Conservation (phyloP, 30 jellyfish, hydroid and myxozoan genomes). For the Mastigias papua region DNA sequence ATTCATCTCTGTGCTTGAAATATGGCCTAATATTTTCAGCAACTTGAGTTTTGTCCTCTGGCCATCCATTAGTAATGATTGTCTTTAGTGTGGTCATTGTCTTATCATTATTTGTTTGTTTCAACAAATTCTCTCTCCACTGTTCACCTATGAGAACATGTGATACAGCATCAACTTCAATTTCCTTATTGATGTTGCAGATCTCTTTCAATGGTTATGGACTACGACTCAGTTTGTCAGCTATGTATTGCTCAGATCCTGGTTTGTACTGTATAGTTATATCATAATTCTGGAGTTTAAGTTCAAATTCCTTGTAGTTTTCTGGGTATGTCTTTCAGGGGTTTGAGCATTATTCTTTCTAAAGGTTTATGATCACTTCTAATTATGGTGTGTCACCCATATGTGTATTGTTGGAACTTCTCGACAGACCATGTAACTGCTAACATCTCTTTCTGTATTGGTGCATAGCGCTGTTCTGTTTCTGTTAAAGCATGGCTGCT, state of each 20-base stretch:
- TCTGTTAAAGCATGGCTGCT: not conserved
- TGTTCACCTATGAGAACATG: conserved; percentile 68
- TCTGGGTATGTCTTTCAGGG: conserved; percentile 34
- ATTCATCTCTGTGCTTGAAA: conserved; percentile 66
- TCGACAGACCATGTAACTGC: no score
- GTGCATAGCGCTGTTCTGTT: no score
- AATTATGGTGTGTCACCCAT: no score
- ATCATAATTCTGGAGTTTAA: conserved; percentile 65
- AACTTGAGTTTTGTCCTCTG: conserved; percentile 62
- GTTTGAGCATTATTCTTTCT: no score
- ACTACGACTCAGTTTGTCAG: conserved; percentile 58
- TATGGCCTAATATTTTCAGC: conserved; percentile 58
- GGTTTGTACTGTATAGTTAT: conserved; percentile 61
- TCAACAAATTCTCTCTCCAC: conserved; percentile 60
- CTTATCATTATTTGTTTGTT: conserved; percentile 54
- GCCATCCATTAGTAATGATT: conserved; percentile 65
- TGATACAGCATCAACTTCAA: conserved; percentile 37
- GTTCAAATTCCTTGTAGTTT: conserved; percentile 30
- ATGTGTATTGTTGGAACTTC: no score
- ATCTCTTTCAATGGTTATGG: conserved; percentile 52
- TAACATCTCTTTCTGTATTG: no score
- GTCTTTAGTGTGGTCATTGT: conserved; percentile 54
- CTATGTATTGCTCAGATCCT: conserved; percentile 68
- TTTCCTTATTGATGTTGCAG: conserved; percentile 37
- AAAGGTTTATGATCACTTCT: no score